phyloP scores from a whole-genome alignment of 2,797 vertebrate species.

The Takifugu rubripes region DNA sequence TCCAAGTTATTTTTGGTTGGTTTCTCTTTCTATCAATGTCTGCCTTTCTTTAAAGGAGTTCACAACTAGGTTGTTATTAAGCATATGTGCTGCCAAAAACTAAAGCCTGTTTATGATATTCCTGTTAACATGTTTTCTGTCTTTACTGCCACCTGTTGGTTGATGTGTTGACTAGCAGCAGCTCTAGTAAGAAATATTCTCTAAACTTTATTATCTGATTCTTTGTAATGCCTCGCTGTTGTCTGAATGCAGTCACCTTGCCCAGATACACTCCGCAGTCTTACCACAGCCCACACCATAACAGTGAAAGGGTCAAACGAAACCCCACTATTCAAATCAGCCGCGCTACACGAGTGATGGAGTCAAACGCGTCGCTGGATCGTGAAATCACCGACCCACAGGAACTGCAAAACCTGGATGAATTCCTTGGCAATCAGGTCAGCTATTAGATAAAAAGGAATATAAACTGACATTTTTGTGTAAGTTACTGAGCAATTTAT shows the following conservation, averaged over 20 bases:
- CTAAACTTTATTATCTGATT: background rate
- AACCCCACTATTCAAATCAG: slow-evolving; percentile 86
- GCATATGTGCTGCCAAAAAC: too few species aligned
- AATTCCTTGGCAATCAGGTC: slow-evolving; percentile 93
- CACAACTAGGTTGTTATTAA: too few species aligned
- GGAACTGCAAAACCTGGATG: slow-evolving; percentile 90
- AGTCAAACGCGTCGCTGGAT: slow-evolving; percentile 79
- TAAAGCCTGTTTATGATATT: too few species aligned
- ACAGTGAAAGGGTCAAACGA: slow-evolving; percentile 31
- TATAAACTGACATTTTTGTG: too few species aligned
- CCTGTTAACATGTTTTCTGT: background rate
- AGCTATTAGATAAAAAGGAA: slow-evolving; percentile 5
- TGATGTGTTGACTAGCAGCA: background rate
- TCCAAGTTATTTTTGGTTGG: too few species aligned
- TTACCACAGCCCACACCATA: slow-evolving; percentile 30
- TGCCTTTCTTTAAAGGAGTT: too few species aligned
- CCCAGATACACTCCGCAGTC: slow-evolving; percentile 29
- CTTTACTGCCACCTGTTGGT: slow-evolving; percentile 32
- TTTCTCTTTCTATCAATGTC: too few species aligned
- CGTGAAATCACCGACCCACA: slow-evolving; percentile 84
- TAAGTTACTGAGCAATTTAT: too few species aligned
- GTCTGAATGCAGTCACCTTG: slow-evolving; percentile 42
- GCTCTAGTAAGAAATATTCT: background rate
- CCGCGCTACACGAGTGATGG: slow-evolving; percentile 77
- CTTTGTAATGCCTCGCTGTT: background rate